Evolutionary conservation across 2,797 vertebrate species (phyloP).

Genomic region (Etheostoma nigrum): DNA sequence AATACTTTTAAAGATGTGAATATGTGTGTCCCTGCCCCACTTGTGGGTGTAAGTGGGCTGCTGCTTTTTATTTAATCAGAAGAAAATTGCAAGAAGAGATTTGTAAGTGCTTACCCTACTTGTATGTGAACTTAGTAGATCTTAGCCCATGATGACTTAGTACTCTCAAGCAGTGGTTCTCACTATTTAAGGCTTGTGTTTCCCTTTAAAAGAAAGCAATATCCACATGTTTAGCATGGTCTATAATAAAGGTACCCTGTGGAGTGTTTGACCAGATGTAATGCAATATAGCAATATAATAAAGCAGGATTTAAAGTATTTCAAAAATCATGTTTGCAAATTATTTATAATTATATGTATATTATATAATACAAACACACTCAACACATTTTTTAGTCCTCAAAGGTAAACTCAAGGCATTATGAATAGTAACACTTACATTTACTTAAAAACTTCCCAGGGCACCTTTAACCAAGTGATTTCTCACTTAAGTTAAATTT

Average conservation of each 20-base stretch:
- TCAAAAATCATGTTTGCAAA: too few species aligned
- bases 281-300: neutral
- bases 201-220: neutral
- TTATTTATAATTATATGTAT: too few species aligned
- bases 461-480: too few species aligned
- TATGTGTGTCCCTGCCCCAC: neutral
- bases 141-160: neutral
- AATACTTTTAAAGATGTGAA: neutral
- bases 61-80: neutral
- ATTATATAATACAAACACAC: too few species aligned
- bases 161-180: too few species aligned
- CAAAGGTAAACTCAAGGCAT: neutral
- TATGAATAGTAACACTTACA: neutral
- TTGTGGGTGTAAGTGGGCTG: neutral
- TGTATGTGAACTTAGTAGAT: neutral
- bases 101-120: neutral
- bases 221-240: too few species aligned
- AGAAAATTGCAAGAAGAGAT: neutral
- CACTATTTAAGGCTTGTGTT: neutral
- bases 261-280: too few species aligned
- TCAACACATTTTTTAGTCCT: too few species aligned
- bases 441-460: too few species aligned
- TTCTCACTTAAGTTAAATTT: neutral
- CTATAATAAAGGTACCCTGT: too few species aligned
- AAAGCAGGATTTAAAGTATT: neutral